phyloP scores from a whole-genome alignment of 2,113 vertebrate genomes.

The Uria aalge region DNA sequence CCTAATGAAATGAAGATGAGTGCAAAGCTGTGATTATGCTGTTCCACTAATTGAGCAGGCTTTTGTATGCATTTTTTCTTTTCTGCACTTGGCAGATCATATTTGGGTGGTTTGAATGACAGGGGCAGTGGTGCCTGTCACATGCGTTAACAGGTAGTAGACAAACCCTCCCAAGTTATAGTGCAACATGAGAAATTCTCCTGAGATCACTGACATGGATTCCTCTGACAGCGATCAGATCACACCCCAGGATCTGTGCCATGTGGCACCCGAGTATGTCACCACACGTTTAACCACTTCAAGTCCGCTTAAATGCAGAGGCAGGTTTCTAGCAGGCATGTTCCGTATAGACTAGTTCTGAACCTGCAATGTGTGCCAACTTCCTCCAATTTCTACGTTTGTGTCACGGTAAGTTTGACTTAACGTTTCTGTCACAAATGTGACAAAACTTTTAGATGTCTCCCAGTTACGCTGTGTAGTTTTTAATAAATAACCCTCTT shows the following conservation, averaged over 20 bases:
- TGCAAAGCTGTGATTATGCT: neutral
- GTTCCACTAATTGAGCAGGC: neutral
- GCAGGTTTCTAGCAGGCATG: neutral
- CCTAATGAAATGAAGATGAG: neutral
- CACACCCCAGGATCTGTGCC: neutral
- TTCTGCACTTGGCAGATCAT: neutral
- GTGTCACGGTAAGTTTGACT: neutral
- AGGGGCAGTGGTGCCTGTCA: neutral
- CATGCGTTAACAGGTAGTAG: neutral
- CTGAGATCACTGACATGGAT: neutral
- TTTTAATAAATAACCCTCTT: neutral
- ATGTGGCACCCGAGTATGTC: neutral
- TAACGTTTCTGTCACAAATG: neutral
- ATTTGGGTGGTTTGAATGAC: neutral
- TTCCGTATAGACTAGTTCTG: neutral
- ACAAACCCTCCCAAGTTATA: neutral
- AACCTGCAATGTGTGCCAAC: neutral
- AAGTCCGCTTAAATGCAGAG: neutral
- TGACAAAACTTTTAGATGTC: neutral
- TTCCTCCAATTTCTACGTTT: neutral
- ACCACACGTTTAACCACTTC: neutral
- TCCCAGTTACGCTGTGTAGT: neutral
- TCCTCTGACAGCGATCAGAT: neutral
- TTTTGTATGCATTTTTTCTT: neutral
- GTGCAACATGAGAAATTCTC: neutral